phyloP scores from a whole-genome alignment of 1,140 invertebrate species.

The Potamilus streckersoni region DNA sequence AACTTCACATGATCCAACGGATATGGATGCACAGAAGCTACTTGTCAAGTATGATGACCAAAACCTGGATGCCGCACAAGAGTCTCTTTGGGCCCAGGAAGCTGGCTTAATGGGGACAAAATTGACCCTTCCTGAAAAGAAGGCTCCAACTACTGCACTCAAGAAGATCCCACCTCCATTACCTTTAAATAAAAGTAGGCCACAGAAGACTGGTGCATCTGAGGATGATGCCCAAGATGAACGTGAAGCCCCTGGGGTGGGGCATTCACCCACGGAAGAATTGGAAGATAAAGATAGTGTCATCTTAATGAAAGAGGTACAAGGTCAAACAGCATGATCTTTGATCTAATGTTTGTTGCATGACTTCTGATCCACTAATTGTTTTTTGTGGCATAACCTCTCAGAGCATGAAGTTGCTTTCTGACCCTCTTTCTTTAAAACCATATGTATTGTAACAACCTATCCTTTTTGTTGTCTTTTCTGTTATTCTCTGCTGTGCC shows the following conservation, averaged over 20 bases:
- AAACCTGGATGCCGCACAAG: conserved; percentile 12
- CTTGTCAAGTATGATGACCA: conserved; percentile 16
- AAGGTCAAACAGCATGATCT: no score
- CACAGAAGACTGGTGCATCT: neutral
- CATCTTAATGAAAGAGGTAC: no score
- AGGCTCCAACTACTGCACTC: conserved; percentile 1
- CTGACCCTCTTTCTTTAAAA: no score
- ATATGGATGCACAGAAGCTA: no score
- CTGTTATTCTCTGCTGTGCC: no score
- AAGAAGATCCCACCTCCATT: neutral
- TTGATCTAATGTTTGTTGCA: no score
- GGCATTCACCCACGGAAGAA: conserved; percentile 25
- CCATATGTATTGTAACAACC: no score
- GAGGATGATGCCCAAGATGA: conserved; percentile 4
- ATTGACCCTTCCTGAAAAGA: conserved; percentile 23
- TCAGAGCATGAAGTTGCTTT: no score
- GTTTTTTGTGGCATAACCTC: no score
- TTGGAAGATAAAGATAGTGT: conserved; percentile 12
- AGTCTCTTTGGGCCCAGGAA: conserved; percentile 24
- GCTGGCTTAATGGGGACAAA: conserved; percentile 15
- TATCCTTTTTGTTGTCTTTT: no score
- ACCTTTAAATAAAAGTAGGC: conserved; percentile 8
- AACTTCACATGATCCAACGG: no score
- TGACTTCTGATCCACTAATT: no score
- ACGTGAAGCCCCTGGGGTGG: conserved; percentile 26